Base-by-base conservation (phyloP, 1,140 invertebrate species). In the Heliconius eleuchia region DNA sequence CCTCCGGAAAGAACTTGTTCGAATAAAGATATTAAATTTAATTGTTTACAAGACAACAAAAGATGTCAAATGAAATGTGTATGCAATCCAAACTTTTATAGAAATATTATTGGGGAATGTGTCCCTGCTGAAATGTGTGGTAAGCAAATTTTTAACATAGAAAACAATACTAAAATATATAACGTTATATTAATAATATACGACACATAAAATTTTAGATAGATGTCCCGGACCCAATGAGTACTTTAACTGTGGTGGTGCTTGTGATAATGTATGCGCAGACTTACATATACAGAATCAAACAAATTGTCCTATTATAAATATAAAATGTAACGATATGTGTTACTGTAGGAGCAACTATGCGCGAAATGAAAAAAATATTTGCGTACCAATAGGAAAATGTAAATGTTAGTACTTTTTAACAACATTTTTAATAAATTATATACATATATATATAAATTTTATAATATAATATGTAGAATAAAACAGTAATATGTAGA, bases 321-420 rank as follows among this genome's bases (percentile, higher is more conserved):
- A 95, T 77, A 88, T 95, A 5, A 87, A 83, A 18, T 95, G 95
- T 46, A 95, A 95, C 19, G 89, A 95, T 52, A 89, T 84, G 46
- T 95, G 95, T 79, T 95, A 95, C 73, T 95, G 95, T 80, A 87
- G 87, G 13, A 77, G 92, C 5, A 92, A 89, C 0, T 95, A 89
- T 80, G 95, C 95, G 1, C 89, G 95, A 50, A 81, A 94, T 78
- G 71, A 75, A 5, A 75, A 80, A 1, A 87, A 90, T 30, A 81
- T 60, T 5, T 95, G 95, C 79, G 92, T 95, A 52, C 94, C 94
- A 1, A 83, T 87, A 7, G 60, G 37, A 16, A 1, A 87, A 66
- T 89, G 88, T 66, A 75, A 79, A 80, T 80, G 57, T 74, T 60
- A 60, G 55, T 60, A 60, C 7, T 3, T 23, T 3, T n/a, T 23